Percentiles rank a stretch among this genome's conserved stretches.
These are phyloP conservation scores for Drusus annulatus DNA, from an alignment of 1,140 invertebrate species.

Conservation along the genomic window DNA sequence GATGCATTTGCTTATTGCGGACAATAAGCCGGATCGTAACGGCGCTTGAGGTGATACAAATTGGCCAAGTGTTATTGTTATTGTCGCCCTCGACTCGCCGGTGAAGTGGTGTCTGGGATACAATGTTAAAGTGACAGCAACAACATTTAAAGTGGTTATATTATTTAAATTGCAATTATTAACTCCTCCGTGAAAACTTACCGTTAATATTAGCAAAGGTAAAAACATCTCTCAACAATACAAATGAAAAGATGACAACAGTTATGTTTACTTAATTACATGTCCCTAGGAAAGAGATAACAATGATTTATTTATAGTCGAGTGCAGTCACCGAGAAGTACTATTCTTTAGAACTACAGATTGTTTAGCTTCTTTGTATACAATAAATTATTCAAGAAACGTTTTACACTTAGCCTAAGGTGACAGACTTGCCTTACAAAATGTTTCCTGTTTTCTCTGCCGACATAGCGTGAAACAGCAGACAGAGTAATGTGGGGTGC, in stretches of 20 bases:
- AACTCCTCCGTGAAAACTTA: constrained; percentile 5
- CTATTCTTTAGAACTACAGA: constrained; percentile 60
- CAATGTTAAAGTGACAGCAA: constrained; percentile 53
- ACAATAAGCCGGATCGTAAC: too few species aligned
- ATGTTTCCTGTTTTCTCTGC: too few species aligned
- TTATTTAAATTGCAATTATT: constrained; percentile 31
- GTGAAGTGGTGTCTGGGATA: not conserved
- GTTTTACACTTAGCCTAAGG: constrained; percentile 37
- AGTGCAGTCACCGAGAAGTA: constrained; percentile 60
- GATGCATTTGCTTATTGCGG: too few species aligned
- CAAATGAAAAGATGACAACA: constrained; percentile 53
- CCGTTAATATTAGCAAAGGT: constrained; percentile 32
- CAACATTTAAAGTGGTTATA: constrained; percentile 54
- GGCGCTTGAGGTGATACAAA: too few species aligned
- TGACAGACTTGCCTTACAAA: not conserved
- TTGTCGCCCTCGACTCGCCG: too few species aligned
- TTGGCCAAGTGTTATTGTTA: too few species aligned
- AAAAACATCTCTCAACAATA: constrained; percentile 50
- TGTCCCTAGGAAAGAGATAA: constrained; percentile 59
- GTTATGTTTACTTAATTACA: constrained; percentile 49
- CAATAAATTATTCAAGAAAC: constrained; percentile 10
- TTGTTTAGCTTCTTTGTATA: constrained; percentile 41
- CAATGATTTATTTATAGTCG: constrained; percentile 54
- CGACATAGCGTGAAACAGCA: too few species aligned
- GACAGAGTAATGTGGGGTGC: too few species aligned